Evolutionary conservation across 2,797 vertebrate genomes (phyloP).

Genomic region (Acestrorhynchus altus): DNA sequence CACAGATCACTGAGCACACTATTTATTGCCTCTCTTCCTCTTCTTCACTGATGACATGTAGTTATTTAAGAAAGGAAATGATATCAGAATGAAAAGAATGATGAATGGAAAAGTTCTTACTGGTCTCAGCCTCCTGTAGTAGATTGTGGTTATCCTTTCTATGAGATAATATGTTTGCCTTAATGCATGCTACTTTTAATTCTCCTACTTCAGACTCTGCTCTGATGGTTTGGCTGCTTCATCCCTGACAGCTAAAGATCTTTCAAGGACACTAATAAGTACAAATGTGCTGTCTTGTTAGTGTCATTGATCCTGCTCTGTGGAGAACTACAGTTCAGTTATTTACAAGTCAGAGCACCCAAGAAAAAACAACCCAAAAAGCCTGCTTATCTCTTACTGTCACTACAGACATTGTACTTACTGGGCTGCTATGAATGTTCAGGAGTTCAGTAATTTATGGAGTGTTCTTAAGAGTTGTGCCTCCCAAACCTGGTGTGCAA

Average conservation of each 20-base stretch:
- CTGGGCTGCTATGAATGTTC: constrained; percentile 25
- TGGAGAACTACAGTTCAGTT: neutral
- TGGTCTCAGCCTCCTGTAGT: neutral
- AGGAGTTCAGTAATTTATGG: constrained; percentile 18
- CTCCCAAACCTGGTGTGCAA: constrained; percentile 1
- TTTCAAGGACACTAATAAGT: neutral
- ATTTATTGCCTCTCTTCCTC: constrained; percentile 1
- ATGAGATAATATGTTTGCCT: neutral
- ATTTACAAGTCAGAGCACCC: neutral
- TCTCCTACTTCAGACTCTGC: neutral
- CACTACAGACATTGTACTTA: constrained; percentile 31
- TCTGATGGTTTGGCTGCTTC: neutral
- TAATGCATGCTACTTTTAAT: neutral
- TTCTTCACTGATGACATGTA: neutral
- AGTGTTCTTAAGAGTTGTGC: constrained; percentile 5
- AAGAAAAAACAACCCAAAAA: neutral
- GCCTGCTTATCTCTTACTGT: neutral
- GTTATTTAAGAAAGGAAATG: constrained; percentile 10
- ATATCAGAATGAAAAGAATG: neutral
- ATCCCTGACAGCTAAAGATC: neutral
- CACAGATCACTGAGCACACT: neutral
- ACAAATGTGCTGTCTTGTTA: neutral
- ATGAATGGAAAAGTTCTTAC: neutral
- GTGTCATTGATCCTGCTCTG: neutral
- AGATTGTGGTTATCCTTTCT: neutral